phyloP scores from a whole-genome alignment of 2,113 vertebrate genomes.

The Chamaetylas fuelleborni region DNA sequence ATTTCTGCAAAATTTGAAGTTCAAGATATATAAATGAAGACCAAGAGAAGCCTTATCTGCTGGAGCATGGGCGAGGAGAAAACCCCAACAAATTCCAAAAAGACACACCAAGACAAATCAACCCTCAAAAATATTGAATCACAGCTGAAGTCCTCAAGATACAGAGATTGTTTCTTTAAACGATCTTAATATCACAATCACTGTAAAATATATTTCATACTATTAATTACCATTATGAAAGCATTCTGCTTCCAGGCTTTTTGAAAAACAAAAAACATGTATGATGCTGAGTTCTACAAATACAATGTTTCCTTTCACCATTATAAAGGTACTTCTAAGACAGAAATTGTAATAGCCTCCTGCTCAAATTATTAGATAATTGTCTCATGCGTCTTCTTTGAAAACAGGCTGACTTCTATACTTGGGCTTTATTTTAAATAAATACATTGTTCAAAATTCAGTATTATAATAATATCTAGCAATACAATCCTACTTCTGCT shows the following conservation, averaged over 20 bases:
- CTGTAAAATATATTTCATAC: background rate
- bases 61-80: background rate
- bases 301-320: background rate
- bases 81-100: background rate
- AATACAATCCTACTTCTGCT: background rate
- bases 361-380: background rate
- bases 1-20: background rate
- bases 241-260: background rate
- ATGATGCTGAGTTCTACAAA: background rate
- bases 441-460: background rate
- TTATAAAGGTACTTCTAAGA: background rate
- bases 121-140: background rate
- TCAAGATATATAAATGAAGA: background rate
- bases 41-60: background rate
- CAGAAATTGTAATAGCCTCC: background rate
- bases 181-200: background rate
- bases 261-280: accelerated
- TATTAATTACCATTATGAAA: background rate
- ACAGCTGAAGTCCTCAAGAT: background rate
- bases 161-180: background rate
- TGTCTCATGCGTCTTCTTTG: background rate
- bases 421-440: background rate
- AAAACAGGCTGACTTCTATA: background rate
- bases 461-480: background rate
- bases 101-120: background rate